phyloP scores from a whole-genome alignment of 1,140 invertebrate species.

The Epicauta chinensis region DNA sequence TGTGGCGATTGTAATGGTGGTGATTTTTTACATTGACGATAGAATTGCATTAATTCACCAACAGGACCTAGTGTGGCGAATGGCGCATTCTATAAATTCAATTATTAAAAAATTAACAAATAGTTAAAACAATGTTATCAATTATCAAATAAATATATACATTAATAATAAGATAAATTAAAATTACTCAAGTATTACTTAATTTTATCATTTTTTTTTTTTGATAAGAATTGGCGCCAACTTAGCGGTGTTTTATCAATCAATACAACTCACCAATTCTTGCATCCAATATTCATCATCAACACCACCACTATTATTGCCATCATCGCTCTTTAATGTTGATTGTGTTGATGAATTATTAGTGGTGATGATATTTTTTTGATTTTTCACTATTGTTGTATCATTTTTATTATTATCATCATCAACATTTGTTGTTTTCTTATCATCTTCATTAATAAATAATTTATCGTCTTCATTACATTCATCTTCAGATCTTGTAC shows the following conservation, averaged over 20 bases:
- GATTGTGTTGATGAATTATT: neutral
- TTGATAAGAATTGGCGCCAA: no score
- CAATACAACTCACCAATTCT: constrained; percentile 4
- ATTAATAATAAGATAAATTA: no score
- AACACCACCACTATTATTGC: neutral
- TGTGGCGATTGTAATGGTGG: constrained; percentile 60
- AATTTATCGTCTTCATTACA: no score
- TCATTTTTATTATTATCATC: neutral
- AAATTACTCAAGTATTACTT: no score
- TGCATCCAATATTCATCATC: constrained; percentile 13
- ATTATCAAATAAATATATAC: no score
- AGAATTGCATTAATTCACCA: constrained; percentile 69
- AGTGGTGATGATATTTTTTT: neutral
- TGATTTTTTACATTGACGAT: constrained; percentile 70
- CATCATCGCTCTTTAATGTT: constrained; percentile 1
- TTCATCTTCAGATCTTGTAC: constrained; percentile 3
- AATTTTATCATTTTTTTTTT: no score
- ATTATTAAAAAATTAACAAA: constrained; percentile 1
- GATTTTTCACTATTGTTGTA: neutral
- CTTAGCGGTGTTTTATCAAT: no score
- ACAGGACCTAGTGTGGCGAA: constrained; percentile 52
- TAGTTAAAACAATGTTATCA: no score
- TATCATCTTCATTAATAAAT: constrained; percentile 1
- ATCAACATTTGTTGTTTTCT: no score
- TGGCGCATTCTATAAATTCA: constrained; percentile 51